A percentile compares a stretch with the other conserved stretches of the same genome.
Conservation (phyloP, 2,888 invertebrate species). For the Scaptomyza reducta region DNA sequence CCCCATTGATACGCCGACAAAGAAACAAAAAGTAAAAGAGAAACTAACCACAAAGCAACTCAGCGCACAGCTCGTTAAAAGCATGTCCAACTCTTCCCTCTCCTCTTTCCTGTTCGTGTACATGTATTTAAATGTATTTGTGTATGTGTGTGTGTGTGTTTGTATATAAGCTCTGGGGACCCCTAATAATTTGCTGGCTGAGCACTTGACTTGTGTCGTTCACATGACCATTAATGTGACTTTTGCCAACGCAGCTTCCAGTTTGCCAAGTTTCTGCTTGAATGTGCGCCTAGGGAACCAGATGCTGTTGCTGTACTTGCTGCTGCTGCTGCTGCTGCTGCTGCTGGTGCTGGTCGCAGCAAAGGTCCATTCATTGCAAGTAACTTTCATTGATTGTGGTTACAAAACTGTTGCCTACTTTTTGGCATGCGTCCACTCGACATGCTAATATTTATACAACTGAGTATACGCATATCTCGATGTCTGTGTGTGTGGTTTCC, state of each 20-base stretch:
- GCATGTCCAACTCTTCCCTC: neutral
- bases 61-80: conserved; percentile 47
- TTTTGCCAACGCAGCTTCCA: conserved; percentile 67
- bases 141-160: conserved; percentile 3
- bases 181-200: conserved; percentile 69
- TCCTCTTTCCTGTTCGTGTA: neutral
- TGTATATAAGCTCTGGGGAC: conserved; percentile 34
- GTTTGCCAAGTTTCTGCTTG: conserved; percentile 17
- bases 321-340: neutral
- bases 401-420: conserved; percentile 56
- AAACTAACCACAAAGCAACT: conserved; percentile 36
- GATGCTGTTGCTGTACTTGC: neutral
- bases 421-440: conserved; percentile 37
- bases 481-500: neutral
- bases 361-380: conserved; percentile 9
- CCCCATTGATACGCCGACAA: conserved; percentile 3
- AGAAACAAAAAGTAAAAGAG: neutral
- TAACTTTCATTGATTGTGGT: conserved; percentile 47
- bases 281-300: conserved; percentile 49
- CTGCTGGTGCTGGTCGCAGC: conserved; percentile 14
- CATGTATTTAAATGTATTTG: neutral
- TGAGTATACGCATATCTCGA: neutral
- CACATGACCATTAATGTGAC: conserved; percentile 74
- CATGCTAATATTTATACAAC: conserved; percentile 44
- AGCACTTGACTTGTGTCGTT: conserved; percentile 70